Conservation (phyloP, 2,797 vertebrate species). For the Spinus pinus region DNA sequence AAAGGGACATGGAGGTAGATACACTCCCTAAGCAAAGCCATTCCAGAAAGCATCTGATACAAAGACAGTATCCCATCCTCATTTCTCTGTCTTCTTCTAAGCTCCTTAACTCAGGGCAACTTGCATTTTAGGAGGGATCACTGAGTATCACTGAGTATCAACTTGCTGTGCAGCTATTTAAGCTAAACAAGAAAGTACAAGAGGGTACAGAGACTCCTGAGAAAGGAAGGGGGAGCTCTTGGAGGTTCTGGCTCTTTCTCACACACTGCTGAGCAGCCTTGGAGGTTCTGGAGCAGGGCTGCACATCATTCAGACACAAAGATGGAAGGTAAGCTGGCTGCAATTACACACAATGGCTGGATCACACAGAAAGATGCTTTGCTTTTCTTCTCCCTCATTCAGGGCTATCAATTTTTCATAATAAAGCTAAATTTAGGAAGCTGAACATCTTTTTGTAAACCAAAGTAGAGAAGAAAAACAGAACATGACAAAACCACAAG, state of each 20-base stretch:
- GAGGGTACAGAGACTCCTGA: background rate
- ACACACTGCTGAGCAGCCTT: background rate
- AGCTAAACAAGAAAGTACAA: background rate
- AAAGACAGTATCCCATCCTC: background rate
- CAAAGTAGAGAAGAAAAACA: slow-evolving; percentile 22
- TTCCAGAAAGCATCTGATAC: background rate
- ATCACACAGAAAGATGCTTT: background rate
- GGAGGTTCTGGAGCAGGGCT: background rate
- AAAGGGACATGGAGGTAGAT: background rate
- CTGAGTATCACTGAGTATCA: background rate
- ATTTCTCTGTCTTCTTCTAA: background rate
- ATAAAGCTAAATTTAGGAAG: slow-evolving; percentile 45
- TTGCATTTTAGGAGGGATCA: background rate
- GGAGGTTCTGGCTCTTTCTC: background rate
- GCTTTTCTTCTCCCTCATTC: background rate
- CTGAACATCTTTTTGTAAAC: slow-evolving; percentile 21
- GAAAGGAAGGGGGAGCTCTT: background rate
- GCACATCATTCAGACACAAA: background rate
- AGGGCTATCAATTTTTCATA: slow-evolving; percentile 48
- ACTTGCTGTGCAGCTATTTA: background rate
- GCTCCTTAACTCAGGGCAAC: background rate
- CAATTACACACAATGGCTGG: background rate
- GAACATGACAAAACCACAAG: slow-evolving; percentile 42
- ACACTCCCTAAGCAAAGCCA: background rate
- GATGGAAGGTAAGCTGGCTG: background rate